Base-by-base conservation (phyloP, 1,140 invertebrate genomes). In the Drosophila pectinifera region DNA sequence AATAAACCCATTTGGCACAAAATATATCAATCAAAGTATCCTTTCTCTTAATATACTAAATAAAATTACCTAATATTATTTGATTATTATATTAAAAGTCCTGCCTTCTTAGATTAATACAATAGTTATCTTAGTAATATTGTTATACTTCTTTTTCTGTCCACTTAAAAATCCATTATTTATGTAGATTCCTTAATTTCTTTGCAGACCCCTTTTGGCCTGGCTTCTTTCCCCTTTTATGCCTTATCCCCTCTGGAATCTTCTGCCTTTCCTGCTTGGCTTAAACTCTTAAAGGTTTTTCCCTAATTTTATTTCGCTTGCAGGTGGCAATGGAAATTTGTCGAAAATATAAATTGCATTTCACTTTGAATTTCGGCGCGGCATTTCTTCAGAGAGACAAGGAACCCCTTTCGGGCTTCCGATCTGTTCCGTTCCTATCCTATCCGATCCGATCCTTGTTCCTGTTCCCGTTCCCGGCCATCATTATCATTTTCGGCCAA, bases 301-400 rank as follows among this genome's bases (percentile, higher is more conserved):
- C 5, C 46, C 41, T 26, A 34, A 51, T 43, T 65, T 65, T 31
- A 22, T 39, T 42, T 34, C 10, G 56, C 45, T 65, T 65, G 63
- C 67, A 70, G 67, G 67, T 70, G 64, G 67, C 64, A 73, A 73
- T 54, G 68, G 26, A 73, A 73, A 73, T 73, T 73, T 73, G 58
- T 74, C 59, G 70, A 74, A 73, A 56, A 64, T 74, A 64, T 74
- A 74, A 74, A 75, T 67, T 65, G 53, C 59, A 67, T 75, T 75
- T 75, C 72, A 75, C 73, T 67, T 75, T 57, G 61, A 75, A 74
- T 67, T 75, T 64, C 72, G 67, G 49, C 13, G 70, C 49, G 70
- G 70, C 72, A 74, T 73, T 74, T 74, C 70, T 74, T 74, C 28
- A 24, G 20, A 41, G 49, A 28, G 24, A 34, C n/a, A 20, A 39